Evolutionary conservation across 2,113 vertebrate genomes (phyloP), one percentile per base, ranked within the genome.

Genomic region (Myotis lucifugus): DNA sequence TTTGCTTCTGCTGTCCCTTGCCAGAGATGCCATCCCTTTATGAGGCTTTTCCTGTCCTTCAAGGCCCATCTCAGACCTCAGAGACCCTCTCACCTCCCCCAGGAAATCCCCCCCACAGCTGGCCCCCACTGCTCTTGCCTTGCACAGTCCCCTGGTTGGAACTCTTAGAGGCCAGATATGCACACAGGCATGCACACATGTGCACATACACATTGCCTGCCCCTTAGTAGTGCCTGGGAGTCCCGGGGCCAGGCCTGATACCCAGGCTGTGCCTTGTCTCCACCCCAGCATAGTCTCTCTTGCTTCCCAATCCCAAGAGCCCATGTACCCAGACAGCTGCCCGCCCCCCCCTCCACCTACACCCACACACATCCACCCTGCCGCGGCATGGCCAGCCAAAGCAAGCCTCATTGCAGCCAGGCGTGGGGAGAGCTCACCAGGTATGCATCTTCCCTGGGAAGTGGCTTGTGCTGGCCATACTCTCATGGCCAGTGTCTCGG

Each of bases 401-500:
- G 67, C 56, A 6, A 52, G 59, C 18, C 11, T 25, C 46, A 2
- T 19, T 25, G 50, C 59, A 14, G 40, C 21, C n/a, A 32, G 52
- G 72, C 34, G n/a, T 27, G 2, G 76, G 34, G 21, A 76, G 37
- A 21, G 42, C 17, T 52, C 52, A 4, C 77, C 88, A 15, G 0
- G 3, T 6, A 2, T 2, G 10, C 64, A 18, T n/a, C 27, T 32
- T 15, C 48, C 14, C 3, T 25, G 72, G 56, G 23, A 92, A 83
- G 19, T 15, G 23, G 52, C 79, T 40, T 40, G 40, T 40, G 40
- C 29, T 67, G 82, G 48, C 64, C 25, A 17, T 15, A 12, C 25
- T 1, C 14, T 42, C 34, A 25, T 8, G 56, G 29, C 25, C 50
- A 23, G 32, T 6, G 3, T 50, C 19, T n/a, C 3, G 0, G 2